Evolutionary conservation across 2,888 invertebrate genomes (phyloP), one percentile per base, ranked within the genome.

Genomic region (Coleophora flavipennella): DNA sequence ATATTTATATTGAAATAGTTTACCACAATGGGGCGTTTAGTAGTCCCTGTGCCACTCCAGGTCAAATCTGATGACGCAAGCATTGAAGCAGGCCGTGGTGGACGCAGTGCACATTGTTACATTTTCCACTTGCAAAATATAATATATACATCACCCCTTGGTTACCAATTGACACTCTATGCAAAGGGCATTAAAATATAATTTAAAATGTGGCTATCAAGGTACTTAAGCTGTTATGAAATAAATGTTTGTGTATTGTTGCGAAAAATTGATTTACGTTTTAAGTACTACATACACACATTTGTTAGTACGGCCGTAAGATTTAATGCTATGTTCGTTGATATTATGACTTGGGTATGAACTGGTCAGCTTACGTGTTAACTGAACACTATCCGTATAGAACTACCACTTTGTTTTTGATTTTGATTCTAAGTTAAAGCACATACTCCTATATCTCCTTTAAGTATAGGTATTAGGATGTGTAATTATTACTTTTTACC

Each of bases 211-310:
- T 20, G 20, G 20, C 20, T 20, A 20, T 20, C 1, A 6, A 13
- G 26, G 26, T 4, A 37, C 44, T 51, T 65, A 46, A 1, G 45
- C 46, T 43, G 25, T 20, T 39, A 27, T 43, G 28, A 46, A 48
- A 40, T 27, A 42, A 38, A 45, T 6, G 1, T 41, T 4, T n/a
- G 42, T 41, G 64, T 56, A 72, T 78, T 79, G 77, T 81, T 81
- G 80, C 80, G 80, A 79, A 80, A 80, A 81, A 81, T 79, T 81
- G 79, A 81, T 81, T 81, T 81, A 81, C 73, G 77, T 63, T 68
- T 65, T 62, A 72, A 78, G 20, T 20, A 20, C 20, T 20, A 20
- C 20, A 20, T 20, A 20, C 20, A 20, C 6, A 3, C 6, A 79
- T 79, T 76, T 77, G 72, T 76, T 72, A 58, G 57, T 59, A 55